phyloP scores from a whole-genome alignment of 2,888 invertebrate species.

The Hyles lineata region DNA sequence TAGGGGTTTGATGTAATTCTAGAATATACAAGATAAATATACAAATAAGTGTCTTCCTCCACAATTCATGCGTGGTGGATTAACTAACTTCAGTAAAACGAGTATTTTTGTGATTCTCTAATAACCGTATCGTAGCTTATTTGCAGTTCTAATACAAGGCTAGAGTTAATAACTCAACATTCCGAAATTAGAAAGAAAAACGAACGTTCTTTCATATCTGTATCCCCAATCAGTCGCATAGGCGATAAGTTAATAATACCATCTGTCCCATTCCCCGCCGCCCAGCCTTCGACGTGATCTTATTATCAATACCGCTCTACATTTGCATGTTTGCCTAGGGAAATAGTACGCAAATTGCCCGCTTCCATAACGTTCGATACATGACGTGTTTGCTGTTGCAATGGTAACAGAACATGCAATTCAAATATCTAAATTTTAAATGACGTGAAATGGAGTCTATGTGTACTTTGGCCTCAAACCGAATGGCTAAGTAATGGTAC shows the following conservation, averaged over 20 bases:
- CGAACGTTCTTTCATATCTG: slow-evolving; percentile 1
- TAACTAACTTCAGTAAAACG: too few species aligned
- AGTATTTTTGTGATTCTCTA: too few species aligned
- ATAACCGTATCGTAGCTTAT: too few species aligned
- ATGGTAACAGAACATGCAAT: slow-evolving; percentile 30
- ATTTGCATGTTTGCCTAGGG: slow-evolving; percentile 52
- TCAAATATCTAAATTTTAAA: slow-evolving; percentile 25
- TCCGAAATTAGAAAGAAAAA: not conserved
- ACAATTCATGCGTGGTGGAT: too few species aligned
- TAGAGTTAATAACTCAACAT: not conserved
- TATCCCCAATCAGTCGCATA: slow-evolving; percentile 24
- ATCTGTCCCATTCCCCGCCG: slow-evolving; percentile 28
- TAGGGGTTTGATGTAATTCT: not conserved
- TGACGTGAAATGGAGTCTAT: slow-evolving; percentile 34
- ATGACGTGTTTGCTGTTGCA: slow-evolving; percentile 33
- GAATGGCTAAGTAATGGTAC: slow-evolving; percentile 9
- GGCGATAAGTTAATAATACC: slow-evolving; percentile 29
- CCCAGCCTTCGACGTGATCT: slow-evolving; percentile 42
- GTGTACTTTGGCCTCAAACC: slow-evolving; percentile 21
- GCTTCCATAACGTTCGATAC: slow-evolving; percentile 26
- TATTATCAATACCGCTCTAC: slow-evolving; percentile 50
- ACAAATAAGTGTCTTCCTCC: too few species aligned
- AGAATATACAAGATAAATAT: too few species aligned
- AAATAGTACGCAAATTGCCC: slow-evolving; percentile 54
- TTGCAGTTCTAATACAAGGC: too few species aligned